phyloP scores from a whole-genome alignment of 2,797 vertebrate species.

The Notolabrus celidotus region DNA sequence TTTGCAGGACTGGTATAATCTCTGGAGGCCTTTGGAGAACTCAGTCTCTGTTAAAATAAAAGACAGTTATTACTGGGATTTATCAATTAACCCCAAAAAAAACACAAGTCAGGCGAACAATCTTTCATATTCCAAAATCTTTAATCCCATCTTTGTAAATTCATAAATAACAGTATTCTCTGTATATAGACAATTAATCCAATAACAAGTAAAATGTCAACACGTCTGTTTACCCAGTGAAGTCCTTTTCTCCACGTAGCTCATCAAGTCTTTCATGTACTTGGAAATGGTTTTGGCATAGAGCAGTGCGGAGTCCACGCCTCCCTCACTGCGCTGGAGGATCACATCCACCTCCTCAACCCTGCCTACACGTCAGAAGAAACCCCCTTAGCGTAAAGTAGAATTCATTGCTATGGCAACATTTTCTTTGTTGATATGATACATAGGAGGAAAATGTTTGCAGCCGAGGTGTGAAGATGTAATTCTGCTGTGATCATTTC shows the following conservation, averaged over 20 bases:
- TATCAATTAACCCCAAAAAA: too few species aligned
- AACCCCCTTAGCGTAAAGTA: too few species aligned
- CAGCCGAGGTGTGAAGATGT: neutral
- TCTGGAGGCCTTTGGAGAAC: slow-evolving; percentile 94
- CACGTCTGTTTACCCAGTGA: slow-evolving; percentile 85
- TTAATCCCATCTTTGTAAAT: too few species aligned
- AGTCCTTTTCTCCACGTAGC: slow-evolving; percentile 92
- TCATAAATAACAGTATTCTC: neutral
- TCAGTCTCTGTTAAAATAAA: slow-evolving; percentile 87
- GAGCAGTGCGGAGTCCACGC: slow-evolving; percentile 91
- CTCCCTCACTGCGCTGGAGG: slow-evolving; percentile 94
- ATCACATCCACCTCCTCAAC: slow-evolving; percentile 91
- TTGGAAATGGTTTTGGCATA: slow-evolving; percentile 95
- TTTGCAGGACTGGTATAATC: slow-evolving; percentile 92
- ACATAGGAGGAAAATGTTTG: neutral
- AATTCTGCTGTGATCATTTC: neutral
- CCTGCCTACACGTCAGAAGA: slow-evolving; percentile 65
- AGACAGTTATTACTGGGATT: neutral
- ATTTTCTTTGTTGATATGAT: neutral
- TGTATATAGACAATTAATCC: neutral
- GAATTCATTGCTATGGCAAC: neutral
- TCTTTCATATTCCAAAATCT: too few species aligned
- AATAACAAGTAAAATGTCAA: neutral
- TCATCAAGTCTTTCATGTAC: slow-evolving; percentile 95
- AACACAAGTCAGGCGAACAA: too few species aligned